Base-by-base conservation (phyloP, 92 coral and sea anemone species). In the Muricea muricata region DNA sequence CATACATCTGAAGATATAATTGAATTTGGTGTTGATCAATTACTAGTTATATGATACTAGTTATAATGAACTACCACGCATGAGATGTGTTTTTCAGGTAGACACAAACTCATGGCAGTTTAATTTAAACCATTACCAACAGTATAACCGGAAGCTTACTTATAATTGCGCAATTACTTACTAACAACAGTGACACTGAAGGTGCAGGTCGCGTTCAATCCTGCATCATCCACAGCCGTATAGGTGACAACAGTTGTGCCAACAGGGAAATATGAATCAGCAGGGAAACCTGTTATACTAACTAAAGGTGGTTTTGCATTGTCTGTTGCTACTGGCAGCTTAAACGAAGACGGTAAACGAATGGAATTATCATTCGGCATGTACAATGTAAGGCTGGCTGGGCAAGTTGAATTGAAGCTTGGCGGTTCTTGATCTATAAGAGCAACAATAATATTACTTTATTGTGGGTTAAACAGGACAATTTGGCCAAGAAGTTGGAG, bases 1-100 rank as follows among this genome's bases (percentile, higher is more conserved):
- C 70, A 63, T 13, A 63, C 70, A n/a, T 63, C 70, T 63, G 70
- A 63, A 63, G 15, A 28, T n/a, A n/a, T n/a, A n/a, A n/a, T n/a
- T n/a, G n/a, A n/a, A n/a, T n/a, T n/a, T n/a, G n/a, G n/a, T n/a
- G n/a, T n/a, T n/a, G n/a, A n/a, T n/a, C n/a, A n/a, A n/a, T n/a
- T n/a, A n/a, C n/a, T n/a, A n/a, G n/a, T n/a, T n/a, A n/a, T n/a
- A n/a, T n/a, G n/a, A n/a, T n/a, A n/a, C n/a, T n/a, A n/a, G n/a
- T n/a, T n/a, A n/a, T n/a, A n/a, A n/a, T n/a, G n/a, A n/a, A n/a
- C n/a, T n/a, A n/a, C n/a, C n/a, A n/a, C n/a, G 60, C 4, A 4
- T 52, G 60, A 52, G 60, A 4, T 63, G 18, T 23, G 23, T 23
- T 54, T 54, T 54, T n/a, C 61, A 54, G 15, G 20, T 14, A 14